These are phyloP conservation scores for Cydia pomonella DNA, from an alignment of 1,140 invertebrate species.

Conservation along the genomic window DNA sequence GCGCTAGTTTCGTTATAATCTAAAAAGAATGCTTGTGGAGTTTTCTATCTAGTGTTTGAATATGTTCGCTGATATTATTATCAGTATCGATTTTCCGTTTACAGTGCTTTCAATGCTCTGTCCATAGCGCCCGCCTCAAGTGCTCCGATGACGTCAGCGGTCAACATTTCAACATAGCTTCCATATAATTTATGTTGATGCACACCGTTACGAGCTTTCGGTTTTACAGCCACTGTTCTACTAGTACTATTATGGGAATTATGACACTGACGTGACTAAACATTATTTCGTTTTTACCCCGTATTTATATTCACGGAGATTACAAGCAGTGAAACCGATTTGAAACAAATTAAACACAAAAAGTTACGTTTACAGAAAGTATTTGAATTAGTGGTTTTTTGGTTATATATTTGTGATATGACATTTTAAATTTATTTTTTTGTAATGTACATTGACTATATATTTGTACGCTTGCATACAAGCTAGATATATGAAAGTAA, in stretches of 20 bases:
- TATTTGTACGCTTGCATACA: too few species aligned
- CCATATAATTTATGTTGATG: slow-evolving; percentile 16
- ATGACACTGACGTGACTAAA: background rate
- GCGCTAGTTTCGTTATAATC: too few species aligned
- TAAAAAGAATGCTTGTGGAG: too few species aligned
- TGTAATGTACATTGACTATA: too few species aligned
- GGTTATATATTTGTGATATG: too few species aligned
- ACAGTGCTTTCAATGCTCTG: slow-evolving; percentile 23
- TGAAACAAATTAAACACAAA: too few species aligned
- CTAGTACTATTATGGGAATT: background rate
- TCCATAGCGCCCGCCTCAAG: slow-evolving; percentile 22
- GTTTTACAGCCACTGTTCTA: background rate
- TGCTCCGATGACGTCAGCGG: background rate
- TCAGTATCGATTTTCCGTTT: slow-evolving; percentile 24
- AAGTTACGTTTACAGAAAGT: too few species aligned
- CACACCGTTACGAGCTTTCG: background rate
- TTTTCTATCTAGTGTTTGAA: background rate
- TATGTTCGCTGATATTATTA: slow-evolving; percentile 19
- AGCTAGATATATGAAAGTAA: too few species aligned
- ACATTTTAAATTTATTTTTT: too few species aligned
- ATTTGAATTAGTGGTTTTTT: too few species aligned
- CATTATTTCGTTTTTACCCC: background rate
- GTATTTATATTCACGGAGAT: too few species aligned
- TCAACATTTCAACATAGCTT: slow-evolving; percentile 15
- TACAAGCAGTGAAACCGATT: too few species aligned